Conservation (phyloP, 2,113 vertebrate genomes). For the Perognathus longimembris region DNA sequence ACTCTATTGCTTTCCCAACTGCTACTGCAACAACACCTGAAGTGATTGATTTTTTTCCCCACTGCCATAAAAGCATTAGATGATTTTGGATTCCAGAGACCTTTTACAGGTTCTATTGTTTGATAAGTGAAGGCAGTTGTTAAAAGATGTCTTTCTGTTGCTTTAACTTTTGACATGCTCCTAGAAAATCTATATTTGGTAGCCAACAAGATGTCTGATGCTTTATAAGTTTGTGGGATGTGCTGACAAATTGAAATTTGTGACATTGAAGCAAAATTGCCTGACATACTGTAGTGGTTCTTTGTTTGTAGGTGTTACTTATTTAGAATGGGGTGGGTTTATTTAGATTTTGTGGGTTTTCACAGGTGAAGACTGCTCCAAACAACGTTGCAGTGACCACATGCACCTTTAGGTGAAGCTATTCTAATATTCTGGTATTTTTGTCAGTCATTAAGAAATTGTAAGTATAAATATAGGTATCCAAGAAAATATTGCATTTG, state of each 20-base stretch:
- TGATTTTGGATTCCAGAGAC: conserved; percentile 81
- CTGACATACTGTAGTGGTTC: neutral
- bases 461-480: neutral
- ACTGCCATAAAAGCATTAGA: conserved; percentile 84
- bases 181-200: conserved; percentile 74
- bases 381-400: neutral
- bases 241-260: conserved; percentile 30
- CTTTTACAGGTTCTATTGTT: conserved; percentile 72
- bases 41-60: conserved; percentile 80
- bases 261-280: conserved; percentile 44
- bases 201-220: conserved; percentile 7
- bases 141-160: conserved; percentile 78
- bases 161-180: conserved; percentile 80
- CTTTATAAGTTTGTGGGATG: conserved; percentile 58
- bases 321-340: neutral
- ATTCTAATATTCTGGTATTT: neutral
- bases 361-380: neutral
- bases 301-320: neutral
- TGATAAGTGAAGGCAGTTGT: conserved; percentile 77
- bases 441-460: neutral
- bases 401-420: neutral
- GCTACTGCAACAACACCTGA: conserved; percentile 81
- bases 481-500: neutral
- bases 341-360: neutral
- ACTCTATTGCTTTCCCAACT: conserved; percentile 84